Conservation (phyloP, 1,140 invertebrate species). For the Drosophila ficusphila region DNA sequence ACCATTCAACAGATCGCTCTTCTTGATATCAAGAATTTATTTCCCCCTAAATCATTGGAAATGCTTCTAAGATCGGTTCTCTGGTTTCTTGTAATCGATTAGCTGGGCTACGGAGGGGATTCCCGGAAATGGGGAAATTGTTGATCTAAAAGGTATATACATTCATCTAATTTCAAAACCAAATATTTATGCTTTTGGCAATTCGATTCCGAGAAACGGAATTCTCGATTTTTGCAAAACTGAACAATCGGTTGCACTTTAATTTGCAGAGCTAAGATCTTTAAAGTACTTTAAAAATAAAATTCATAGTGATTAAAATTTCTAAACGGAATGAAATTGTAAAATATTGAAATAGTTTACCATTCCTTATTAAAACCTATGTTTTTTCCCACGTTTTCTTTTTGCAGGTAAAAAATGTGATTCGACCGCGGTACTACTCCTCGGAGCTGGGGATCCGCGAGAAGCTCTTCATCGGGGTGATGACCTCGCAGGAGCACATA, state of each 20-base stretch:
- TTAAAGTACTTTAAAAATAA: no score
- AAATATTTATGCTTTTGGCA: neutral
- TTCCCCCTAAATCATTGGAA: neutral
- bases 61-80: slow-evolving; percentile 2
- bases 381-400: neutral
- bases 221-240: no score
- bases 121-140: neutral
- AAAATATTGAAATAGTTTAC: no score
- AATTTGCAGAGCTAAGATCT: no score
- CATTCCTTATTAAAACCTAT: no score
- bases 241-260: no score
- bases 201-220: no score
- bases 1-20: neutral
- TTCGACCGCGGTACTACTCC: slow-evolving; percentile 95
- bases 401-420: slow-evolving; percentile 84
- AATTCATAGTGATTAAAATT: no score
- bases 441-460: slow-evolving; percentile 96
- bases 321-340: no score
- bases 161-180: neutral
- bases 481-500: slow-evolving; percentile 90
- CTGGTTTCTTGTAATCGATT: neutral
- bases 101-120: neutral
- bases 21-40: neutral
- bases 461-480: slow-evolving; percentile 93
- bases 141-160: neutral